Base-by-base conservation (phyloP, 2,888 invertebrate genomes). In the Synergus japonicus region DNA sequence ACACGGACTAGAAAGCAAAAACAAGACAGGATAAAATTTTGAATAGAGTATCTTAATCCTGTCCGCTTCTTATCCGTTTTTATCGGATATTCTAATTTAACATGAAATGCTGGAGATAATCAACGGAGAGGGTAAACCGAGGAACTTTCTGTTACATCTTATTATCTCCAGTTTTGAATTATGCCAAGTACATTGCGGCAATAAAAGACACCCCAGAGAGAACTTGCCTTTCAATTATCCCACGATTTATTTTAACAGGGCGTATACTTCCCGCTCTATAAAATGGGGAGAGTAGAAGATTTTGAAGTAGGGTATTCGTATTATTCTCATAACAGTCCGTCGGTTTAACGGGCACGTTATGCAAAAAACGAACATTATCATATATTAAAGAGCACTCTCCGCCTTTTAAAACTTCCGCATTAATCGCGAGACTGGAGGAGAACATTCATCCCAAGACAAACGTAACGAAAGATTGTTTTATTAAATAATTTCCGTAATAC, bases 281-380 rank as follows among this genome's bases (percentile, higher is more conserved):
- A 73, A 15, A 49, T 49, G 7, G 69, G 13, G 69, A 67, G 46
- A 49, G 49, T 15, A 29, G 15, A 73, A 73, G 69, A 73, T 73
- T 73, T 73, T 54, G 22, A 12, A 49, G 69, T 69, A 54, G 65
- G 65, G 18, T 43, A 41, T 37, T 73, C 69, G 29, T 73, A 73
- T 73, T 73, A 73, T 73, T 73, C 49, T 54, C 69, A 73, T 73
- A 73, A 54, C 69, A 73, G 69, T 73, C 46, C 69, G 69, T 49
- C 69, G 69, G 69, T 73, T 54, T 54, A 73, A 73, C 69, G 69
- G 49, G 69, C 46, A 73, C 29, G 49, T 73, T 73, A 73, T 73
- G 69, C 69, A 73, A 73, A 73, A 69, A 73, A 73, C 49, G 69
- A 49, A 73, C 69, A 73, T 73, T 73, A 73, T 73, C 69, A 73